Percentiles rank a stretch among this genome's conserved stretches.
Evolutionary conservation across 2,113 vertebrate genomes (phyloP).

Genomic region (Clupea harengus): DNA sequence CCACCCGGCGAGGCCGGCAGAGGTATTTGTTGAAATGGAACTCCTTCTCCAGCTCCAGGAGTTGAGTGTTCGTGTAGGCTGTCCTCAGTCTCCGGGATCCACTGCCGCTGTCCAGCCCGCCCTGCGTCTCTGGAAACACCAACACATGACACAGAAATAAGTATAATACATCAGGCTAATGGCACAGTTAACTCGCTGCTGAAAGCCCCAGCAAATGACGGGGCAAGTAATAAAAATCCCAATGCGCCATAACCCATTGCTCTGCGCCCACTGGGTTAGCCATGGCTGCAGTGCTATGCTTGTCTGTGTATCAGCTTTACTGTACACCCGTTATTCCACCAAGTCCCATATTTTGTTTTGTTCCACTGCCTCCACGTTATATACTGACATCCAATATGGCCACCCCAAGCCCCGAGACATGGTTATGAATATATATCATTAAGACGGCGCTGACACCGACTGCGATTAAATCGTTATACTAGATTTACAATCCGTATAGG

Average conservation of each 20-base stretch:
- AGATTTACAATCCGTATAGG: slow-evolving; percentile 36
- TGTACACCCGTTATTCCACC: slow-evolving; percentile 35
- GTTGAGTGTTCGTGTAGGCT: slow-evolving; percentile 95
- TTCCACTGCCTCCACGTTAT: slow-evolving; percentile 53
- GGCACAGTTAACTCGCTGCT: slow-evolving; percentile 8
- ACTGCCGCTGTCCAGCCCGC: slow-evolving; percentile 72
- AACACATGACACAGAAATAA: slow-evolving; percentile 34
- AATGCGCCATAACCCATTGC: slow-evolving; percentile 7
- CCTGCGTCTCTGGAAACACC: slow-evolving; percentile 70
- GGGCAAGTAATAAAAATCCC: neutral
- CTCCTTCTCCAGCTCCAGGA: slow-evolving; percentile 96
- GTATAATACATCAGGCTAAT: slow-evolving; percentile 19
- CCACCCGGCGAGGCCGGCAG: slow-evolving; percentile 88
- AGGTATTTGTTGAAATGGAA: slow-evolving; percentile 98
- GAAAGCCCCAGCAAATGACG: slow-evolving; percentile 10
- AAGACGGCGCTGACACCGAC: slow-evolving; percentile 35
- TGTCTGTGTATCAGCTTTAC: slow-evolving; percentile 30
- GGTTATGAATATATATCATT: slow-evolving; percentile 67
- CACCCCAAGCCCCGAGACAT: slow-evolving; percentile 49
- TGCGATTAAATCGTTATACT: slow-evolving; percentile 43
- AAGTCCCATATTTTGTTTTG: slow-evolving; percentile 52
- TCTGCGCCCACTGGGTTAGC: neutral
- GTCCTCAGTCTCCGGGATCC: slow-evolving; percentile 87
- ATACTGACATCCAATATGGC: slow-evolving; percentile 65
- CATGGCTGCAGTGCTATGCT: slow-evolving; percentile 27